A percentile compares a stretch with the other conserved stretches of the same genome.
phyloP scores from a whole-genome alignment of 2,888 invertebrate species.

The Meganola albula region DNA sequence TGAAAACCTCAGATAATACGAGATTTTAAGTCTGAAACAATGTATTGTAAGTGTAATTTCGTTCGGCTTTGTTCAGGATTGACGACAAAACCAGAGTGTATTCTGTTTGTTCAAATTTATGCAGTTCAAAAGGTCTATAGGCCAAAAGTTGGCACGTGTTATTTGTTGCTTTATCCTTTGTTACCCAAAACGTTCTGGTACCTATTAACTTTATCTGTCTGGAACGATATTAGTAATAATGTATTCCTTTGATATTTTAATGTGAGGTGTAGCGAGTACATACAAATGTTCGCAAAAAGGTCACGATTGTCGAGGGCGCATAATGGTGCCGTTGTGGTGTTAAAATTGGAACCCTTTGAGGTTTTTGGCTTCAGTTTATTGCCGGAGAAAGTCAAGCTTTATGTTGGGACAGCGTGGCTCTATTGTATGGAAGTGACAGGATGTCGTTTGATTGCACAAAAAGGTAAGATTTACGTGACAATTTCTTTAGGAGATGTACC shows the following conservation, averaged over 20 bases:
- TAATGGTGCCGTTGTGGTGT: conserved; percentile 18
- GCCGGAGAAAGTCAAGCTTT: conserved; percentile 18
- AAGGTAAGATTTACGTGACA: conserved; percentile 7
- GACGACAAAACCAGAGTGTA: too few relatives aligned
- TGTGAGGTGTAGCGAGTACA: conserved; percentile 26
- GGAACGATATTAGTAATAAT: conserved; percentile 36
- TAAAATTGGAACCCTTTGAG: conserved; percentile 20
- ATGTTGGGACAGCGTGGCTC: conserved; percentile 13
- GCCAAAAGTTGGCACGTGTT: conserved; percentile 41
- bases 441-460: conserved; percentile 18
- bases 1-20: too few relatives aligned
- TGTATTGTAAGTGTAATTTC: too few relatives aligned
- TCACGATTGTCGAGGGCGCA: conserved; percentile 16
- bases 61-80: too few relatives aligned
- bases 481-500: conserved; percentile 4
- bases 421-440: conserved; percentile 17
- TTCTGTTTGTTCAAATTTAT: too few relatives aligned
- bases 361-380: conserved; percentile 19
- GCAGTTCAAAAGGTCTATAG: too few relatives aligned
- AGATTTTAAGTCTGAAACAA: too few relatives aligned
- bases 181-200: conserved; percentile 33
- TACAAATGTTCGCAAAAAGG: conserved; percentile 23
- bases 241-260: conserved; percentile 41
- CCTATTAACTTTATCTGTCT: conserved; percentile 42
- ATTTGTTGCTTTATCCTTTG: conserved; percentile 52